A percentile compares a stretch with the other conserved stretches of the same genome.
Evolutionary conservation across 1,140 invertebrate species (phyloP).

Genomic region (Drosophila insularis): DNA sequence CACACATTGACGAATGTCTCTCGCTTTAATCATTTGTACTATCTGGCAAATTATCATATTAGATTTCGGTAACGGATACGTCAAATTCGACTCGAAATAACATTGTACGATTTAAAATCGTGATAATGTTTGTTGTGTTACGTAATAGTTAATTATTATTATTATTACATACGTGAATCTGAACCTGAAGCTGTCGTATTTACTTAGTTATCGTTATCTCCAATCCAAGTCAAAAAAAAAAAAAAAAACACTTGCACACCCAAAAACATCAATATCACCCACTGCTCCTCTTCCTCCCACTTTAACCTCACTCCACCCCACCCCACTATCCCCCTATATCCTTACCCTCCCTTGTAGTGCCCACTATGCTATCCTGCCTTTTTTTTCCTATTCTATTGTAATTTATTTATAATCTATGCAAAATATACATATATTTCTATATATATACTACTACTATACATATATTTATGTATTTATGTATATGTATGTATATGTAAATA

Average conservation of each 20-base stretch:
- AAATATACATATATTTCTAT: slow-evolving; percentile 7
- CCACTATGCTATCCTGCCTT: slow-evolving; percentile 14
- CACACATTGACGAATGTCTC: slow-evolving; percentile 1
- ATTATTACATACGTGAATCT: slow-evolving; percentile 5
- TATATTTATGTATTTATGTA: neutral
- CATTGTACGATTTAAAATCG: neutral
- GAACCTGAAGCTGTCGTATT: slow-evolving; percentile 7
- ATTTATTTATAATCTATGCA: slow-evolving; percentile 20
- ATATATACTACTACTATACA: neutral
- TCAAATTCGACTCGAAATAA: neutral
- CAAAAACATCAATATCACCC: slow-evolving; percentile 8
- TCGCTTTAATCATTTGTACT: slow-evolving; percentile 6
- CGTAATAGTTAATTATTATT: neutral
- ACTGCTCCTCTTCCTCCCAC: neutral
- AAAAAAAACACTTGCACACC: neutral
- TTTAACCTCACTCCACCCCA: neutral
- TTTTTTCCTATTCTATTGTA: slow-evolving; percentile 23
- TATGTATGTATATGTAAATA: slow-evolving; percentile 1
- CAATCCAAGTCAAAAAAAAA: slow-evolving; percentile 2
- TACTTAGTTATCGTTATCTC: slow-evolving; percentile 8
- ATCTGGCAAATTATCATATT: slow-evolving; percentile 1
- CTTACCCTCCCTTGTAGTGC: slow-evolving; percentile 4
- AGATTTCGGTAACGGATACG: slow-evolving; percentile 8
- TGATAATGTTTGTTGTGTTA: neutral
- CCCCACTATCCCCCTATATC: neutral